Evolutionary conservation across 2,888 invertebrate species (phyloP).

Genomic region (Odontocerum albicorne): DNA sequence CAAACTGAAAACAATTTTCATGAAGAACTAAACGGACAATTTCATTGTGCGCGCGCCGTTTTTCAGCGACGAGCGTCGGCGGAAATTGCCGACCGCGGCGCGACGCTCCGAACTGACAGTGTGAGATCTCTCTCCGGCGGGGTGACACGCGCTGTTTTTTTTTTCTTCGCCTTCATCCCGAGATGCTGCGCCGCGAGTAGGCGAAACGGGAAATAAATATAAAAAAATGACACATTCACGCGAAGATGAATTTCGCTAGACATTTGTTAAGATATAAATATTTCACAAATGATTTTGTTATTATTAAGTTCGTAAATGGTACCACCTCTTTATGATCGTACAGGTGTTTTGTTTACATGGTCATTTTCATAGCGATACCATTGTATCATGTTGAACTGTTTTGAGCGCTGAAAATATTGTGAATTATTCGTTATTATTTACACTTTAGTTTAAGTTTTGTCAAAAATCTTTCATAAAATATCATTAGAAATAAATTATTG

Average conservation of each 20-base stretch:
- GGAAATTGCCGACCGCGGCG: conserved; percentile 16
- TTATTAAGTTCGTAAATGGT: neutral
- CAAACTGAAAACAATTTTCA: conserved; percentile 5
- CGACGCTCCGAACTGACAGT: conserved; percentile 4
- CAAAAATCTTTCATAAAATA: no score
- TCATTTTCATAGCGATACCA: conserved; percentile 2
- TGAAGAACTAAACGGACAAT: neutral
- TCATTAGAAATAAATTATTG: no score
- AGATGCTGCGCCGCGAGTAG: neutral
- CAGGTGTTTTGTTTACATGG: conserved; percentile 19
- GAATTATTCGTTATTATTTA: conserved; percentile 10
- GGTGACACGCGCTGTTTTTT: neutral
- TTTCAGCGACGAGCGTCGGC: conserved; percentile 16
- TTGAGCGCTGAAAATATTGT: conserved; percentile 6
- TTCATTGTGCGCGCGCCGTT: conserved; percentile 20
- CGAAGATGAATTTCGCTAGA: neutral
- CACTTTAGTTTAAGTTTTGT: no score
- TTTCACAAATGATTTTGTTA: no score
- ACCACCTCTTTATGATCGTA: neutral
- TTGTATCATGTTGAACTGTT: conserved; percentile 1
- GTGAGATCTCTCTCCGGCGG: conserved; percentile 1
- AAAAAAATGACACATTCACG: conserved; percentile 2
- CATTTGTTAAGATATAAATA: no score
- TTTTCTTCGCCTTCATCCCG: neutral
- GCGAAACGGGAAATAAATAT: neutral